Evolutionary conservation across 2,888 invertebrate genomes (phyloP).

Genomic region (Toxonevra muliebris): DNA sequence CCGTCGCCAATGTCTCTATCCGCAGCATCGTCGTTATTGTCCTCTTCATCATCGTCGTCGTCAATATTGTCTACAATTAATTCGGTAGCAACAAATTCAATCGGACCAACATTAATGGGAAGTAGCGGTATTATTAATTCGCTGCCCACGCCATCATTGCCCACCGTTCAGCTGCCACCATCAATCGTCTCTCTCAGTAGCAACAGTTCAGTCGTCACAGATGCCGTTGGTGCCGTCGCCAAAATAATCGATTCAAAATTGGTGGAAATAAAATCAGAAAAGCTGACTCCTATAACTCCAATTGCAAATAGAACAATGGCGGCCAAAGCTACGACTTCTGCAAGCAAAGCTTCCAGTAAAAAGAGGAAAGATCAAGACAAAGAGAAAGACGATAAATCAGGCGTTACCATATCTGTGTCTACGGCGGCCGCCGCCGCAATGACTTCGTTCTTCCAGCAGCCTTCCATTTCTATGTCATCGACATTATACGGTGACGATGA

Average conservation of each 20-base stretch:
- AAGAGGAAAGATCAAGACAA: constrained; percentile 79
- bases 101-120: constrained; percentile 14
- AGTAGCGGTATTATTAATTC: constrained; percentile 39
- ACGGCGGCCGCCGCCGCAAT: constrained; percentile 57
- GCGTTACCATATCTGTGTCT: constrained; percentile 40
- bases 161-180: constrained; percentile 58
- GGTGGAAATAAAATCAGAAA: constrained; percentile 43
- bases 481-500: constrained; percentile 85
- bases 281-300: constrained; percentile 35
- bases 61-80: constrained; percentile 56
- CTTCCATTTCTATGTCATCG: constrained; percentile 65
- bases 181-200: constrained; percentile 36
- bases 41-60: constrained; percentile 43
- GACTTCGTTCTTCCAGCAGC: constrained; percentile 68
- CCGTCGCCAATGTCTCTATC: constrained; percentile 41
- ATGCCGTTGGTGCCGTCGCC: constrained; percentile 37
- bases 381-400: constrained; percentile 48
- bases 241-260: constrained; percentile 52
- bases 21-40: constrained; percentile 46
- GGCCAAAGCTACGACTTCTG: constrained; percentile 65
- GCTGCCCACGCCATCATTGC: constrained; percentile 58
- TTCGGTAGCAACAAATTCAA: constrained; percentile 52
- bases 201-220: constrained; percentile 5
- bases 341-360: constrained; percentile 70
- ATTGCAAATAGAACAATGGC: constrained; percentile 49